Evolutionary conservation across 1,140 invertebrate species (phyloP), one percentile per base, ranked within the genome.

Genomic region (Stratiolaelaps scimitus): DNA sequence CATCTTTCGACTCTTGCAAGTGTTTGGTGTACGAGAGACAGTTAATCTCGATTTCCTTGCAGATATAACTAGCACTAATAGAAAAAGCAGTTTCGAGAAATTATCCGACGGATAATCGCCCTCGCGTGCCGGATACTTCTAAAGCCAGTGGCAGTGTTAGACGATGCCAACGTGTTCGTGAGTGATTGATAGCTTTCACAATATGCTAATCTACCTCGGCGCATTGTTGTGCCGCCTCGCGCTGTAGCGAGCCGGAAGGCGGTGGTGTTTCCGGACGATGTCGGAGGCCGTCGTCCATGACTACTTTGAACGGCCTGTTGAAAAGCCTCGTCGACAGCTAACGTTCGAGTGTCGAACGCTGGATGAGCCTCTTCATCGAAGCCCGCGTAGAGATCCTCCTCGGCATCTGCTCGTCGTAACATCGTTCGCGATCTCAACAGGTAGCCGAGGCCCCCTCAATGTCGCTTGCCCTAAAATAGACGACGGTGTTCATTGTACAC

Each of bases 311-410:
- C 76, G 64, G 82, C 80, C 72, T 83, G 79, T 70, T 83, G 82
- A 71, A 84, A 83, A 56, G 75, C 77, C 70, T 81, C 79, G 77
- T 85, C 84, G 71, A 82, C 77, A 65, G 81, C 79, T 43, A 85
- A 74, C 75, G 83, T 80, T 75, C 76, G 80, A 20, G 80, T 82
- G 69, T 81, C 82, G 29, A 85, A 76, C 7, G 77, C 77, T 10
- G 82, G 79, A 69, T 82, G 79, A 68, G 66, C 71, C 70, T 82
- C 83, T 67, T 84, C 83, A 76, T 85, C 83, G 70, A 83, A 85
- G 29, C 83, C 84, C 43, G 77, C 77, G 74, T 85, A 85, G 56
- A 84, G 74, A 72, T 85, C 83, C 68, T 83, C 44, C 26, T 60
- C 53, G 1, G 53, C 53, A 34, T 60, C 53, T 1, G 53, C 53